Evolutionary conservation across 2,797 vertebrate species (phyloP), one percentile per base, ranked within the genome.

Genomic region (Falco berigora): DNA sequence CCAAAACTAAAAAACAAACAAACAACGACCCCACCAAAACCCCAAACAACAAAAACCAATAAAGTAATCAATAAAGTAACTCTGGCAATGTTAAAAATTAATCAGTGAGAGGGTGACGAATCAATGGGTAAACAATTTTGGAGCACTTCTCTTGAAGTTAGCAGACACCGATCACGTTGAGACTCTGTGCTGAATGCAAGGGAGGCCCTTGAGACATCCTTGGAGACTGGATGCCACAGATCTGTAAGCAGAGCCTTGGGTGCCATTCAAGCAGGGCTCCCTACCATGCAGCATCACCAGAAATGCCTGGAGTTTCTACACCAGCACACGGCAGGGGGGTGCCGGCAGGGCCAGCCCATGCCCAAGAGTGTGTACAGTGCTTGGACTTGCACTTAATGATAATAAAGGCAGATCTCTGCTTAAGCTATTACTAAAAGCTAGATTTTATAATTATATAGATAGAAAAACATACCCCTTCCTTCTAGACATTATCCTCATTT

Each of bases 251-350:
- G 2, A 7, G 46, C 49, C 47, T 49, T 36, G 17, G 55, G 63
- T 32, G 25, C 32, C 9, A 3, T n/a, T 49, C 32, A 32, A 73
- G 34, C 67, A 71, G 12, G 12, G 14, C 10, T 69, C 38, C 46
- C 0, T 1, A 28, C 66, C 20, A 9, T 0, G 4, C 12, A 73
- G 32, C 32, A 59, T 22, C 16, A 3, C 34, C 56, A 79, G 49
- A 49, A 82, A 36, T 4, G 19, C 59, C 59, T 67, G 64, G 27
- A 68, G n/a, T 64, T 90, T 53, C 63, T 49, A 18, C 5, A 4
- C 30, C 34, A 74, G 52, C 2, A 3, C 38, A 32, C 2, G 2
- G 58, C 0, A 2, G 15, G 34, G 12, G 13, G 42, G 27, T 46
- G n/a, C 73, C 53, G 61, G 49, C 23, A 76, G 59, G 55, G 18